A percentile compares a stretch with the other conserved stretches of the same genome.
Conservation (phyloP, 2,113 vertebrate genomes). For the Perca flavescens region DNA sequence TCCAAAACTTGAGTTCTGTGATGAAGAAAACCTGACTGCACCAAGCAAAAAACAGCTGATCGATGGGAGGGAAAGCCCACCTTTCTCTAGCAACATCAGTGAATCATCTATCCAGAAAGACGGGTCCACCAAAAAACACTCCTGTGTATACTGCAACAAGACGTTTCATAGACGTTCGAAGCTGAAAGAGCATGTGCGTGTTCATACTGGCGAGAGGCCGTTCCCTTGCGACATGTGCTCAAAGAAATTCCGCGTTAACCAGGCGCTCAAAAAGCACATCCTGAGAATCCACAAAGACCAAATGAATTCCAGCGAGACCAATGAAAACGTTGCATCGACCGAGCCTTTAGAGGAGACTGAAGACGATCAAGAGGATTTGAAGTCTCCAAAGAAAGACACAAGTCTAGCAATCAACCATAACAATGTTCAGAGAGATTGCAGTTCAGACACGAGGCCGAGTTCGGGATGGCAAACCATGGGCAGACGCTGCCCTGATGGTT, state of each 20-base stretch:
- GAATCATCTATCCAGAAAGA: background rate
- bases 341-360: conserved; percentile 45
- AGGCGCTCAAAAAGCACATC: conserved; percentile 7
- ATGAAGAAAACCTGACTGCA: background rate
- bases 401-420: background rate
- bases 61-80: background rate
- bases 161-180: rapidly evolving
- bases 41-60: background rate
- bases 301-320: background rate
- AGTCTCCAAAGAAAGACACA: background rate
- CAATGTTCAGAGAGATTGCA: background rate
- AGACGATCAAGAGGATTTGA: background rate
- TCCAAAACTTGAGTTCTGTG: background rate
- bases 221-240: conserved; percentile 39
- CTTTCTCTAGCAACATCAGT: background rate
- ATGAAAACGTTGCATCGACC: conserved; percentile 41
- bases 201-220: conserved; percentile 15
- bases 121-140: background rate
- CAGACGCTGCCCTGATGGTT: background rate
- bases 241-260: conserved; percentile 12
- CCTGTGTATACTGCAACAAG: conserved; percentile 24
- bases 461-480: conserved; percentile 20
- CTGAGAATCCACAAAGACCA: conserved; percentile 1
- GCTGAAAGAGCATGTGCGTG: conserved; percentile 1
- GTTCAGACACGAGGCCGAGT: rapidly evolving